These are phyloP conservation scores for Microctonus hyperodae DNA, from an alignment of 2,888 invertebrate species.

Conservation along the genomic window DNA sequence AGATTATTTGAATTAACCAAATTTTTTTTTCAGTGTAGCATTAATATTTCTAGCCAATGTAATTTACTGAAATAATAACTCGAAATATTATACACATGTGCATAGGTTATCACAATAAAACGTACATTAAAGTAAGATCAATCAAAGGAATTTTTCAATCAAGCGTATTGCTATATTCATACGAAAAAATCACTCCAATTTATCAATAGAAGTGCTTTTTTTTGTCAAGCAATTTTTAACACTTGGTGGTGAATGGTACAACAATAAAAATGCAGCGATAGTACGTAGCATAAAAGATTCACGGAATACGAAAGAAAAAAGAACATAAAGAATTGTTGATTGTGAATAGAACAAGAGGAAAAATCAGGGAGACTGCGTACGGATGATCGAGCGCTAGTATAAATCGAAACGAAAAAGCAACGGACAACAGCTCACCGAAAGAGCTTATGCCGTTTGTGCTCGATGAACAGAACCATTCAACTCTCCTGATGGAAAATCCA, in stretches of 20 bases:
- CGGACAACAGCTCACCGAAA: slow-evolving; percentile 7
- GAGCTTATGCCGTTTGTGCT: slow-evolving; percentile 23
- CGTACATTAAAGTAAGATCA: too few species aligned
- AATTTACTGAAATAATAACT: too few species aligned
- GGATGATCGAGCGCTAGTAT: slow-evolving; percentile 8
- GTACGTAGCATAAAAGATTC: background rate
- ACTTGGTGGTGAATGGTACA: background rate
- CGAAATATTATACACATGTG: too few species aligned
- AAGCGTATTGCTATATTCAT: background rate
- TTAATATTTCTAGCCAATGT: too few species aligned
- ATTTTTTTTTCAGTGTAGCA: too few species aligned
- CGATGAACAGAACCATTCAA: slow-evolving; percentile 33
- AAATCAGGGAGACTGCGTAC: background rate
- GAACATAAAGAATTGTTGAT: background rate
- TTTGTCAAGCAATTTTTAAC: too few species aligned
- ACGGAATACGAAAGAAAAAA: background rate
- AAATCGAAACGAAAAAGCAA: slow-evolving; percentile 18
- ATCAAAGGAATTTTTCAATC: background rate
- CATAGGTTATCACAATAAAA: too few species aligned
- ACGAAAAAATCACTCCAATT: background rate
- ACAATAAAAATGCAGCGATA: background rate
- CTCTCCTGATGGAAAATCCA: slow-evolving; percentile 22
- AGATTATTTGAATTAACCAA: too few species aligned
- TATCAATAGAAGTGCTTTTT: background rate
- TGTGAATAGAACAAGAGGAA: background rate